Conservation (phyloP, 92 coral and sea anemone genomes). For the Palythoa heliodiscus region DNA sequence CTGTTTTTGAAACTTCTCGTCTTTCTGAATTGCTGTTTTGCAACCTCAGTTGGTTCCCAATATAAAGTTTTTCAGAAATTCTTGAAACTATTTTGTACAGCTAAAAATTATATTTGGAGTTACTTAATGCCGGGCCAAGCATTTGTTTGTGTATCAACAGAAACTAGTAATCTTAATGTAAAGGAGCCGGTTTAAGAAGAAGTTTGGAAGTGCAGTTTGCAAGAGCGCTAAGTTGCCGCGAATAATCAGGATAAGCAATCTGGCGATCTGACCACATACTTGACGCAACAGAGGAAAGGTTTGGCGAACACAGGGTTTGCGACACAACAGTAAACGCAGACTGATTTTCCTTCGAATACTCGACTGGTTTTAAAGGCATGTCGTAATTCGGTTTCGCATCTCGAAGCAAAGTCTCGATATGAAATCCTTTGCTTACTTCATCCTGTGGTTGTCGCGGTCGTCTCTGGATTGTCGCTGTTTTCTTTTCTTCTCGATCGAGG, state of each 20-base stretch:
- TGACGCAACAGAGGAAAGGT: not conserved
- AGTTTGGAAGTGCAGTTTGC: slow-evolving; percentile 19
- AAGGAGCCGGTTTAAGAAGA: not conserved
- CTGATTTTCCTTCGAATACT: slow-evolving; percentile 4
- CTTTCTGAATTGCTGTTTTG: not conserved
- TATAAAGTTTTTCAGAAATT: not conserved
- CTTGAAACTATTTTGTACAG: not conserved
- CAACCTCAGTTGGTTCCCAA: not conserved
- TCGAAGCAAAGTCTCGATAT: slow-evolving; percentile 38
- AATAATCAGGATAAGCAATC: not conserved
- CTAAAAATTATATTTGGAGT: no score
- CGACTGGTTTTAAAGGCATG: slow-evolving; percentile 1
- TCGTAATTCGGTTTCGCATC: slow-evolving; percentile 8
- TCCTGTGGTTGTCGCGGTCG: not conserved
- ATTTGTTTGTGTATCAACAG: not conserved
- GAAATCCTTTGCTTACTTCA: slow-evolving; percentile 29
- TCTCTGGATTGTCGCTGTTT: not conserved
- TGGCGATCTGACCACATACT: not conserved
- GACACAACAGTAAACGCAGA: slow-evolving; percentile 39
- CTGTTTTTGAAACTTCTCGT: not conserved
- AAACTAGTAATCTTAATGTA: not conserved
- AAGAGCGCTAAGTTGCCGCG: not conserved
- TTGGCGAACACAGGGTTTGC: not conserved
- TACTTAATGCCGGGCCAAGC: not conserved
- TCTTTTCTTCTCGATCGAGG: slow-evolving; percentile 1